Percentiles rank a stretch among this genome's conserved stretches.
These are phyloP conservation scores for Nymphalis io DNA, from an alignment of 1,140 invertebrate genomes.

Conservation along the genomic window DNA sequence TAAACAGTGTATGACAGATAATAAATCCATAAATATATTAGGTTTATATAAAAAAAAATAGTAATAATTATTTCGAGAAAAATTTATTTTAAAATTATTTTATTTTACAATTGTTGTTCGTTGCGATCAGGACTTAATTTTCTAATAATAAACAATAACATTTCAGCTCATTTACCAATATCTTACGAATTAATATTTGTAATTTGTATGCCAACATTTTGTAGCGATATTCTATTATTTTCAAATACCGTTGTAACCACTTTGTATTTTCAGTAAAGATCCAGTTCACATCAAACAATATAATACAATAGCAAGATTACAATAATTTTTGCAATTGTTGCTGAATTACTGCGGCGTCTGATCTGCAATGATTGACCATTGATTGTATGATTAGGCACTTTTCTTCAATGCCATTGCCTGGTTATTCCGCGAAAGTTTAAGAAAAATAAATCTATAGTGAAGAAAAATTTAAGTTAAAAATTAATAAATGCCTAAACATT, in stretches of 20 bases:
- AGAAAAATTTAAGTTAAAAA: background rate
- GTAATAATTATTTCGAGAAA: too few relatives aligned
- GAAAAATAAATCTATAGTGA: constrained; percentile 18
- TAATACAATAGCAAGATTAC: constrained; percentile 52
- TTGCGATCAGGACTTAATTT: too few relatives aligned
- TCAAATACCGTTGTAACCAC: constrained; percentile 3
- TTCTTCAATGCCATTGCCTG: constrained; percentile 15
- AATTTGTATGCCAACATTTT: background rate
- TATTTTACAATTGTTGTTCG: too few relatives aligned
- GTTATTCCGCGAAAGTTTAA: constrained; percentile 20
- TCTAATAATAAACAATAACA: too few relatives aligned
- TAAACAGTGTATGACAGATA: constrained; percentile 12
- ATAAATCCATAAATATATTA: background rate
- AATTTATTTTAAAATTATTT: too few relatives aligned
- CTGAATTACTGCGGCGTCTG: constrained; percentile 45
- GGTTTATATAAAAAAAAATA: background rate
- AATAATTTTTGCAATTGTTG: constrained; percentile 57
- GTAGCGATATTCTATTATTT: background rate
- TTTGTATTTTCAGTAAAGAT: constrained; percentile 9
- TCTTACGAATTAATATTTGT: background rate
- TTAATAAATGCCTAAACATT: too few relatives aligned
- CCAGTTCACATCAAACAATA: constrained; percentile 46
- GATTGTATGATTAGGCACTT: constrained; percentile 35
- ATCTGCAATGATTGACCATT: constrained; percentile 46
- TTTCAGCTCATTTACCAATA: too few relatives aligned